Percentiles rank a stretch among this genome's conserved stretches.
Conservation (phyloP, 2,888 invertebrate genomes). For the Zootermopsis nevadensis region DNA sequence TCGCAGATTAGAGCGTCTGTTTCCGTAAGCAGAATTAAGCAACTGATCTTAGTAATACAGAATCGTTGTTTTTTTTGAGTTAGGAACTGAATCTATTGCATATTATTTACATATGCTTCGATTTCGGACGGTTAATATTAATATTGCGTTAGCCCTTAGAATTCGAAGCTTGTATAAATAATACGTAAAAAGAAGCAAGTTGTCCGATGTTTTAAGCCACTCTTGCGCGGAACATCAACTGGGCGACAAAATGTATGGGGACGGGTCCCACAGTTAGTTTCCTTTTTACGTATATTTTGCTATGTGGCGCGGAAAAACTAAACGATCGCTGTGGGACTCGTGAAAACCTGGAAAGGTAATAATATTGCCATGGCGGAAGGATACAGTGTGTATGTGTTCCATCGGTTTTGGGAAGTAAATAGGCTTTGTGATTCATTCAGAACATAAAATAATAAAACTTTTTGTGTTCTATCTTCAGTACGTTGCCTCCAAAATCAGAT, state of each 20-base stretch:
- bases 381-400: not conserved
- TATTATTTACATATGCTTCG: too few species aligned
- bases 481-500: not conserved
- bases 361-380: slow-evolving; percentile 25
- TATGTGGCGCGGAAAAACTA: slow-evolving; percentile 27
- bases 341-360: slow-evolving; percentile 36
- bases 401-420: not conserved
- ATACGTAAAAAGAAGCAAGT: too few species aligned
- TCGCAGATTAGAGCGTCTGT: too few species aligned
- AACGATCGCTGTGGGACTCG: slow-evolving; percentile 37
- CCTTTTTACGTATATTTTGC: slow-evolving; percentile 37
- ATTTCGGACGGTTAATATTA: too few species aligned
- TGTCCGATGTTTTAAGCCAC: not conserved
- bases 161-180: too few species aligned
- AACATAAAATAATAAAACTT: not conserved
- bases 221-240: not conserved
- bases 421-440: slow-evolving; percentile 1
- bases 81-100: too few species aligned
- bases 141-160: too few species aligned
- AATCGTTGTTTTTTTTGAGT: too few species aligned
- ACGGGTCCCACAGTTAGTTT: slow-evolving; percentile 16
- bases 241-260: slow-evolving; percentile 20
- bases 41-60: too few species aligned
- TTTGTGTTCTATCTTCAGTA: not conserved
- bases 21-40: too few species aligned